Conservation (phyloP, 2,113 vertebrate species). For the Neopipo cinnamomea region DNA sequence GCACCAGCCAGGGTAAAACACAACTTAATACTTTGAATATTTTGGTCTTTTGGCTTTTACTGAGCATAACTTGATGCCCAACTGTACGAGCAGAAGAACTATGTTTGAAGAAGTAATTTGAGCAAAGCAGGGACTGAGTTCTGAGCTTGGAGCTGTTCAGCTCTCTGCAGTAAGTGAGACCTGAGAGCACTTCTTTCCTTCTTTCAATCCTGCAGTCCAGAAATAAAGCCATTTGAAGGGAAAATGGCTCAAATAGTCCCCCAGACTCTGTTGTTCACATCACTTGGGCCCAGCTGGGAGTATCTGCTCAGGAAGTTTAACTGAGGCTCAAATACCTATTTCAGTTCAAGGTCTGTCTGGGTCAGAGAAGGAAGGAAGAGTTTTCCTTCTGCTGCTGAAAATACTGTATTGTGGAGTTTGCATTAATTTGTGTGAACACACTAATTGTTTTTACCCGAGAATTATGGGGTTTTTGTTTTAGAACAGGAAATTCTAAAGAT, state of each 20-base stretch:
- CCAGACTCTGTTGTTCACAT: not conserved
- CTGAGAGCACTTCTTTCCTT: not conserved
- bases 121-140: not conserved
- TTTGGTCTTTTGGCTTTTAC: not conserved
- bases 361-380: not conserved
- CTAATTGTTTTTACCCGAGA: not conserved
- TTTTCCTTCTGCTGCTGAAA: not conserved
- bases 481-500: not conserved
- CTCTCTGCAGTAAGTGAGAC: not conserved
- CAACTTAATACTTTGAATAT: not conserved
- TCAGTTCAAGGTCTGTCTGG: not conserved
- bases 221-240: slow-evolving; percentile 25
- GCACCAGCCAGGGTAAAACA: not conserved
- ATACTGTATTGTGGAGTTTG: not conserved
- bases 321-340: not conserved
- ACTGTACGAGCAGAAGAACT: not conserved
- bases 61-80: not conserved
- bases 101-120: not conserved
- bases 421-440: not conserved
- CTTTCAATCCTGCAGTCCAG: slow-evolving; percentile 18
- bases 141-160: not conserved
- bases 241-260: not conserved
- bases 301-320: not conserved
- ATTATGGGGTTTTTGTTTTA: not conserved
- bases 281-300: not conserved